Evolutionary conservation across 2,888 invertebrate genomes (phyloP).

Genomic region (Drosophila setosimentum): DNA sequence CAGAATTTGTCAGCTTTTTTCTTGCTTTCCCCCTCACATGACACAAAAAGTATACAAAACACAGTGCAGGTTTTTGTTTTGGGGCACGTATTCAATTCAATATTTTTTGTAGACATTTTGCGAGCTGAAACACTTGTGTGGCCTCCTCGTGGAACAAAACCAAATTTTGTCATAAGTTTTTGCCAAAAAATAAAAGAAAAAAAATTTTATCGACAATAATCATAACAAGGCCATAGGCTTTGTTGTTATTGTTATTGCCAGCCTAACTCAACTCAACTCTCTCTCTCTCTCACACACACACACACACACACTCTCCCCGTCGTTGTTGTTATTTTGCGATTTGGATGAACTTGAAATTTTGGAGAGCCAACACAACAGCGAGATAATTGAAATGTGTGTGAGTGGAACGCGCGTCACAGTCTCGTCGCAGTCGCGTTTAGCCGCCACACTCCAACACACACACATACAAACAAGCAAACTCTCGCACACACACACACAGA

Average conservation of each 20-base stretch:
- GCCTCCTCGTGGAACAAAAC: constrained; percentile 23
- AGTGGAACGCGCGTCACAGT: constrained; percentile 20
- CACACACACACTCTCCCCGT: constrained; percentile 1
- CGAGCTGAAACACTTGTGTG: constrained; percentile 37
- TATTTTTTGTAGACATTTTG: constrained; percentile 15
- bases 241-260: constrained; percentile 14
- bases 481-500: constrained; percentile 17
- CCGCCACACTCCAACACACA: constrained; percentile 14
- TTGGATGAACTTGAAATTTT: constrained; percentile 80
- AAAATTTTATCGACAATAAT: constrained; percentile 24
- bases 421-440: constrained; percentile 21
- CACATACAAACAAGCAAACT: constrained; percentile 17
- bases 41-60: background rate
- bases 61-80: background rate
- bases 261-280: constrained; percentile 10
- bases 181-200: constrained; percentile 9
- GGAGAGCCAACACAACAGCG: constrained; percentile 62
- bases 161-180: constrained; percentile 22
- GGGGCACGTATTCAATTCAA: constrained; percentile 18
- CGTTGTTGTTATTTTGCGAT: constrained; percentile 40
- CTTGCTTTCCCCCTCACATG: background rate
- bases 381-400: constrained; percentile 59
- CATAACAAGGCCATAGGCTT: constrained; percentile 14
- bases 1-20: background rate
- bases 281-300: background rate